These are phyloP conservation scores for Drosophila gaucha DNA, from an alignment of 2,888 invertebrate genomes.

Conservation along the genomic window DNA sequence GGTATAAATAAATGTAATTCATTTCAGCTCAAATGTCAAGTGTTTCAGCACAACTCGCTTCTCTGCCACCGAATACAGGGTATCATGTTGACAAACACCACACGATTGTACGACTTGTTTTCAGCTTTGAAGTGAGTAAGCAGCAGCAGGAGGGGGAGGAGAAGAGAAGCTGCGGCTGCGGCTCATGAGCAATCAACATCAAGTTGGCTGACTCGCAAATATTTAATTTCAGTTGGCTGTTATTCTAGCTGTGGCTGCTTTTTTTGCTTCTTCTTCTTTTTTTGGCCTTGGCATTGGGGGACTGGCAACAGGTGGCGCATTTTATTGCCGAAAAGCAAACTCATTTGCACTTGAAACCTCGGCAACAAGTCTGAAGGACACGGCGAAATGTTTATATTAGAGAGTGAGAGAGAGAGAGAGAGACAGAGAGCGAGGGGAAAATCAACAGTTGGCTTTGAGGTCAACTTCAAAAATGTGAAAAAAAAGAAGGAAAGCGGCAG, in stretches of 20 bases:
- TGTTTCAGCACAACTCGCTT: background rate
- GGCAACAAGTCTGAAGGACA: slow-evolving; percentile 49
- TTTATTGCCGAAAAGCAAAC: slow-evolving; percentile 63
- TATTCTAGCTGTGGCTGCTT: slow-evolving; percentile 49
- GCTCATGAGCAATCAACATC: slow-evolving; percentile 58
- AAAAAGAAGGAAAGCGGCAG: background rate
- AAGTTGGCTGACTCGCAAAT: slow-evolving; percentile 58
- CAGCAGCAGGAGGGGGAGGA: background rate
- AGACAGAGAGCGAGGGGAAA: background rate
- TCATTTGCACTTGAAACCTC: slow-evolving; percentile 70
- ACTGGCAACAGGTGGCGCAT: slow-evolving; percentile 64
- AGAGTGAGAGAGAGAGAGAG: slow-evolving; percentile 4
- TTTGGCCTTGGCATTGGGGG: slow-evolving; percentile 4
- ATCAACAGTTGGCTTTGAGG: slow-evolving; percentile 57
- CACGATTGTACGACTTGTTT: slow-evolving; percentile 7
- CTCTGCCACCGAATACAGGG: slow-evolving; percentile 14
- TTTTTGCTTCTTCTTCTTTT: background rate
- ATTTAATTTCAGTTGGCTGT: slow-evolving; percentile 63
- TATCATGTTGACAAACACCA: slow-evolving; percentile 36
- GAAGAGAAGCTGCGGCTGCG: background rate
- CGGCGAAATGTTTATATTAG: slow-evolving; percentile 65
- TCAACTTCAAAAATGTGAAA: slow-evolving; percentile 46
- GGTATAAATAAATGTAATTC: background rate
- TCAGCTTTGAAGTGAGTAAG: slow-evolving; percentile 12
- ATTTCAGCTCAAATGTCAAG: background rate